These are phyloP conservation scores for Agonopterix heracliana DNA, from an alignment of 2,888 invertebrate species.

Conservation along the genomic window DNA sequence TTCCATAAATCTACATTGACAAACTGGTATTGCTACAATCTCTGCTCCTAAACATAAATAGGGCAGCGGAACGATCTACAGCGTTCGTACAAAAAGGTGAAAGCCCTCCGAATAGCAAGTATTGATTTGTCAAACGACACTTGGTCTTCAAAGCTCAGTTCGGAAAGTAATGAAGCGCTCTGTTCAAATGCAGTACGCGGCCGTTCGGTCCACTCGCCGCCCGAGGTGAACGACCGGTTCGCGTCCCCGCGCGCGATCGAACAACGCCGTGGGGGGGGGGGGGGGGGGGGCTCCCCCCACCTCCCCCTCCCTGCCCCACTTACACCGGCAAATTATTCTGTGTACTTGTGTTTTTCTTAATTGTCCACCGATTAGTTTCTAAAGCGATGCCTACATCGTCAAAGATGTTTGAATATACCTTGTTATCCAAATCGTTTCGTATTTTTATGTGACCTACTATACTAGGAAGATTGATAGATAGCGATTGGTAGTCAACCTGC, in stretches of 20 bases:
- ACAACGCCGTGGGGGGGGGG: background rate
- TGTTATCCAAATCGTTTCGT: background rate
- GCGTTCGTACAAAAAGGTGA: too few species aligned
- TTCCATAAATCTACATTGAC: too few species aligned
- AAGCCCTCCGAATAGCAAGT: constrained; percentile 1
- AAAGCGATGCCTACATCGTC: background rate
- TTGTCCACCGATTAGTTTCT: constrained; percentile 1
- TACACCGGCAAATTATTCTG: constrained; percentile 14
- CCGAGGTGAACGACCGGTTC: constrained; percentile 9
- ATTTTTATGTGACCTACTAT: too few species aligned
- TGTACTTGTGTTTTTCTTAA: background rate
- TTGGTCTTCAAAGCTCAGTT: constrained; percentile 3
- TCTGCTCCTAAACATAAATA: too few species aligned
- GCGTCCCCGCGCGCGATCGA: constrained; percentile 11
- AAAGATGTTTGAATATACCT: background rate
- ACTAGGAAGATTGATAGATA: too few species aligned
- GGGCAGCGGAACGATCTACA: too few species aligned
- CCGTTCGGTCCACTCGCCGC: constrained; percentile 2
- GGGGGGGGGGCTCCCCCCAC: background rate
- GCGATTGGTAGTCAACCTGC: too few species aligned
- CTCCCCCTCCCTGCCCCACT: constrained; percentile 25
- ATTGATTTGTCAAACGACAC: constrained; percentile 13
- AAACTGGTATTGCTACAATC: too few species aligned
- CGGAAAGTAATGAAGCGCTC: constrained; percentile 5
- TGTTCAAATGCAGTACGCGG: constrained; percentile 1